Base-by-base conservation (phyloP, 2,888 invertebrate genomes). In the Apodemia mormo region DNA sequence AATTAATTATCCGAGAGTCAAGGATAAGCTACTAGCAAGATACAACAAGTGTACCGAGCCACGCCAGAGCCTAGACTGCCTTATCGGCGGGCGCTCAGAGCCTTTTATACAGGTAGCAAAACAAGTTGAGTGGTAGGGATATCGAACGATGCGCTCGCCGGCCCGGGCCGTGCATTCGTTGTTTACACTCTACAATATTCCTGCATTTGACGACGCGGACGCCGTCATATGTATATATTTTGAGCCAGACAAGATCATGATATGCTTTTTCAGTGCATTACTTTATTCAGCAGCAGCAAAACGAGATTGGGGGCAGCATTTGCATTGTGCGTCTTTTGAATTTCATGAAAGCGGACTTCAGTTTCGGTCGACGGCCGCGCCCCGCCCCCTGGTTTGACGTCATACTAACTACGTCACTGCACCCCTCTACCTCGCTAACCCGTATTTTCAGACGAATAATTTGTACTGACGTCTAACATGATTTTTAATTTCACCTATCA, bases 391-490 rank as follows among this genome's bases (percentile, higher is more conserved):
- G 70, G 69, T 70, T 84, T 86, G 90, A 92, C 92, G 92, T 91
- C 90, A 90, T 83, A 73, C 75, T 74, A 68, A 85, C 90, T 91
- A 90, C 92, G 92, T 91, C 91, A 90, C 81, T 74, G 76, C 81
- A 78, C 75, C 79, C 82, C 52, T 81, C 78, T 74, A 76, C 76
- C 73, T 78, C 77, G 78, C 81, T 82, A 52, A 14, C 52, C 52
- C 77, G 81, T 81, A 81, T 82, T 79, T 78, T 33, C 49, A 52
- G 52, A 37, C 49, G 14, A 49, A 54, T 76, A 75, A 78, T 78
- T 52, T 79, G 78, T 64, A 65, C 68, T 68, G 37, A 61, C 61
- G 61, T 61, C 61, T 37, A 61, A 14, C 30, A 1, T 52, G 52
- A 52, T 52, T 22, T 52, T 52, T 52, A n/a, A 49, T 49, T 12